These are phyloP conservation scores for Whitmania pigra DNA, from an alignment of 1,140 invertebrate species.

Conservation along the genomic window DNA sequence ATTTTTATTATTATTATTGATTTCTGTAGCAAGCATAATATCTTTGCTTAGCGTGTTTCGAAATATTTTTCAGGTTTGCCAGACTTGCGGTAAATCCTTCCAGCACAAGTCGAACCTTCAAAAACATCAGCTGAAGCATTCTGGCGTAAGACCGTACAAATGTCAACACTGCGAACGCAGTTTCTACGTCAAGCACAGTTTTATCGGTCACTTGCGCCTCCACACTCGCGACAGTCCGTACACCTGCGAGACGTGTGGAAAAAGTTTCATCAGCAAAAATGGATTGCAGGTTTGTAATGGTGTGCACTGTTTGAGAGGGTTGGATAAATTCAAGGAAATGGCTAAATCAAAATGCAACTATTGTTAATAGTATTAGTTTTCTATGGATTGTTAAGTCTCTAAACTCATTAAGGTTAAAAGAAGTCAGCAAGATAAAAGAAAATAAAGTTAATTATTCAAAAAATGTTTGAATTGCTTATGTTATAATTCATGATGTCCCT, in stretches of 20 bases:
- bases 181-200: conserved; percentile 9
- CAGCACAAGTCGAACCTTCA: conserved; percentile 16
- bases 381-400: too few relatives aligned
- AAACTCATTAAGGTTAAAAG: too few relatives aligned
- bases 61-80: conserved; percentile 6
- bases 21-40: background rate
- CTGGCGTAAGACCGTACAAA: background rate
- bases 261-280: conserved; percentile 14
- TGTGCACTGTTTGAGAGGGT: too few relatives aligned
- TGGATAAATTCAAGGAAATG: too few relatives aligned
- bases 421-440: too few relatives aligned
- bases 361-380: too few relatives aligned
- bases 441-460: too few relatives aligned
- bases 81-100: conserved; percentile 10
- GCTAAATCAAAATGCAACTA: too few relatives aligned
- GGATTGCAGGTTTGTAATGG: conserved; percentile 12
- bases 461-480: too few relatives aligned
- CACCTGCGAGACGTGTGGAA: conserved; percentile 11
- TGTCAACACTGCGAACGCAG: background rate
- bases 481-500: background rate
- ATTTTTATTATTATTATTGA: background rate
- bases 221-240: conserved; percentile 13
- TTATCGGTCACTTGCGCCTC: background rate
- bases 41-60: background rate
- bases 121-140: conserved; percentile 15